A percentile compares a stretch with the other conserved stretches of the same genome.
phyloP scores from a whole-genome alignment of 2,113 vertebrate species.

The Helogale parvula region DNA sequence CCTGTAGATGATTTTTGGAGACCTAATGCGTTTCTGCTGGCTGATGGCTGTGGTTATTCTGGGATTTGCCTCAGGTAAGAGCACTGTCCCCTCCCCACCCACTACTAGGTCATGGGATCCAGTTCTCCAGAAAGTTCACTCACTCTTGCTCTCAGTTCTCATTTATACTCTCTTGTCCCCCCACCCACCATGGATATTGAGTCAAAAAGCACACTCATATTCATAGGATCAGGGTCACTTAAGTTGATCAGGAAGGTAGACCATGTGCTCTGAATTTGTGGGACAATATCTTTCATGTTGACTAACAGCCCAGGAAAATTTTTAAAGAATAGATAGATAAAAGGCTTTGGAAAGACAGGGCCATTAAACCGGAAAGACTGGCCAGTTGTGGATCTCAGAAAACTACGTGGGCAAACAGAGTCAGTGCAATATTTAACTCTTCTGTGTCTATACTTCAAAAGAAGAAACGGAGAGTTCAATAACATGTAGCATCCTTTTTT shows the following conservation, averaged over 20 bases:
- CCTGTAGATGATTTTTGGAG: conserved; percentile 96
- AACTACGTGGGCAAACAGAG: background rate
- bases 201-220: background rate
- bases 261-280: background rate
- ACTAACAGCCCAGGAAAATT: background rate
- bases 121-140: background rate
- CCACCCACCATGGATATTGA: background rate
- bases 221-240: background rate
- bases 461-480: background rate
- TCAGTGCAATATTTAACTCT: background rate
- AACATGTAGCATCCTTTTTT: background rate
- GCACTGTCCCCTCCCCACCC: background rate
- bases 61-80: conserved; percentile 94
- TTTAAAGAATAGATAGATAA: background rate
- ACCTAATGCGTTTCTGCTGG: conserved; percentile 96
- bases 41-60: conserved; percentile 94
- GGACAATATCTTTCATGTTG: background rate
- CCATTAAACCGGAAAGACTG: conserved; percentile 25
- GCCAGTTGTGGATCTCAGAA: background rate
- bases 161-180: background rate
- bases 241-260: background rate
- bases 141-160: background rate
- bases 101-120: background rate
- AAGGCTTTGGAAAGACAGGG: background rate
- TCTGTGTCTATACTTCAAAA: background rate